These are phyloP conservation scores for Tympanuchus pallidicinctus DNA, from an alignment of 2,113 vertebrate species.

Conservation along the genomic window DNA sequence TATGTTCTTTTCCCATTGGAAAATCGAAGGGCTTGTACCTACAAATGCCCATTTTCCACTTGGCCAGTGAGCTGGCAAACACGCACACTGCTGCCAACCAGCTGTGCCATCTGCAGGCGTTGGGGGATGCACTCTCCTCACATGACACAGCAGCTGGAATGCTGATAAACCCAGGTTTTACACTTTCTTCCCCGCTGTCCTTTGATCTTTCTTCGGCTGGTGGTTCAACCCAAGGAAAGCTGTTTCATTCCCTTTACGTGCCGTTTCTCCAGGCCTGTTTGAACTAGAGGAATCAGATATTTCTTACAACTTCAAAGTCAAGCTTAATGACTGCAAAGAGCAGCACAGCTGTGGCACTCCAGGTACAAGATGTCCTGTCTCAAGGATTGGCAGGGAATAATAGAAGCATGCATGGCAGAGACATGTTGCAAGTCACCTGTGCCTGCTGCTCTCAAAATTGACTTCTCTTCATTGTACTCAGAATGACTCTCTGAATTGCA, in stretches of 20 bases:
- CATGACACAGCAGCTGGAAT: background rate
- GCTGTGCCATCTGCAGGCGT: background rate
- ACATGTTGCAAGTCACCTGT: constrained; percentile 8
- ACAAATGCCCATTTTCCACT: constrained; percentile 49
- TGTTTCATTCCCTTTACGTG: background rate
- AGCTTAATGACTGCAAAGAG: background rate
- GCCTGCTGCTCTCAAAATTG: constrained; percentile 37
- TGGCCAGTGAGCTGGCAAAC: background rate
- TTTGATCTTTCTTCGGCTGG: background rate
- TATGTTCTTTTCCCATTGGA: background rate
- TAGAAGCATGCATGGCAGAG: background rate
- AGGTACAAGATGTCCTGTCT: background rate
- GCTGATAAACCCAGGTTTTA: background rate
- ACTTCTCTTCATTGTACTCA: background rate
- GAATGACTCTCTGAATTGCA: constrained; percentile 12
- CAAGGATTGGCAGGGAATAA: background rate
- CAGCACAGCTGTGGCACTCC: background rate
- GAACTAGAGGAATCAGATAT: background rate
- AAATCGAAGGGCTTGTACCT: constrained; percentile 39
- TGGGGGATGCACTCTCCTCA: background rate
- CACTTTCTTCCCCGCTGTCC: background rate
- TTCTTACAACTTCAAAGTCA: background rate
- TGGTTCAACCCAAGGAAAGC: background rate
- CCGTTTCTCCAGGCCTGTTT: background rate
- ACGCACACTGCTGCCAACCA: background rate